A percentile compares a stretch with the other conserved stretches of the same genome.
These are phyloP conservation scores for Argyra leucocephala DNA, from an alignment of 2,888 invertebrate species.

Conservation along the genomic window DNA sequence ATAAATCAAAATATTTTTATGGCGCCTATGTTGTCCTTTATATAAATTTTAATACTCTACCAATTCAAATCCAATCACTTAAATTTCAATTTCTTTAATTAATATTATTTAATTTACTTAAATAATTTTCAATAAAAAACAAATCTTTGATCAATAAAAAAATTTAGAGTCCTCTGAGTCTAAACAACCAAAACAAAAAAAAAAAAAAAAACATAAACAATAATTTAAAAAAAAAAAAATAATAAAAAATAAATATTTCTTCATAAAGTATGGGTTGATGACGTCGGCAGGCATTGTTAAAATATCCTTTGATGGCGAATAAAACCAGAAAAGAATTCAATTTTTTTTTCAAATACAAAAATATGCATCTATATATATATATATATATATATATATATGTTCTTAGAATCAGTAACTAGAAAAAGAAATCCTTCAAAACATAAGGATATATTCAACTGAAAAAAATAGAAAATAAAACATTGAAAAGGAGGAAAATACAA, in stretches of 20 bases:
- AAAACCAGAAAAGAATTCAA: neutral
- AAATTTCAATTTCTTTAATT: no score
- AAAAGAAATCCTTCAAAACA: neutral
- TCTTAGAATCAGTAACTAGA: neutral
- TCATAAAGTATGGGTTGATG: neutral
- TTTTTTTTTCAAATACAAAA: neutral
- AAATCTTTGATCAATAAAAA: no score
- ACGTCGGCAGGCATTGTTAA: conserved; percentile 4
- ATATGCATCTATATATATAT: neutral
- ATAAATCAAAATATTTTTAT: no score
- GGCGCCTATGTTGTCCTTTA: no score
- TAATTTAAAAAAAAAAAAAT: no score
- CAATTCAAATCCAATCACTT: no score
- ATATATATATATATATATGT: neutral
- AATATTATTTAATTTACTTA: no score
- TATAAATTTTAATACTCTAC: no score
- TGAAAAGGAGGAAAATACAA: neutral
- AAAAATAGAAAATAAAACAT: neutral
- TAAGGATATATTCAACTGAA: neutral
- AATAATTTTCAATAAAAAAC: no score
- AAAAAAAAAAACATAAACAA: neutral
- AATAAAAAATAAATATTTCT: neutral
- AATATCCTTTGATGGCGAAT: neutral
- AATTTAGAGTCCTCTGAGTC: no score
- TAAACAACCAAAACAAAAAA: no score